These are phyloP conservation scores for Cotesia chilonis DNA, from an alignment of 1,140 invertebrate species.

Conservation along the genomic window DNA sequence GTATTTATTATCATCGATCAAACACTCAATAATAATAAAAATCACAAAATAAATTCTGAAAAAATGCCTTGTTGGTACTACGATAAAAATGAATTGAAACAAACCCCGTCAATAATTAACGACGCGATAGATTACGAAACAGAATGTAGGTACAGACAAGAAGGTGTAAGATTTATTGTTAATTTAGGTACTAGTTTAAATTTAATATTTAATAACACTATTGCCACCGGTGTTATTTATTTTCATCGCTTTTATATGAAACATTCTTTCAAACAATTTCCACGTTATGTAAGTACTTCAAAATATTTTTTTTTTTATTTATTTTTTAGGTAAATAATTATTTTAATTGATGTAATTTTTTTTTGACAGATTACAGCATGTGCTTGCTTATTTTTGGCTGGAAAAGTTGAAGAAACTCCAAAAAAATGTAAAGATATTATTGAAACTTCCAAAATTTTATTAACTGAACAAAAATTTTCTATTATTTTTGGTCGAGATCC, in stretches of 20 bases:
- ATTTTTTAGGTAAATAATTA: too few relatives aligned
- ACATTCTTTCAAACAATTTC: slow-evolving; percentile 95
- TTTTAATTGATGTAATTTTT: neutral
- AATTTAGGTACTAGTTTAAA: slow-evolving; percentile 93
- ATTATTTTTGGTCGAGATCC: slow-evolving; percentile 90
- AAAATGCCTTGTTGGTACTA: slow-evolving; percentile 80
- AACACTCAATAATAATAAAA: too few relatives aligned
- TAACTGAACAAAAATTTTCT: slow-evolving; percentile 84
- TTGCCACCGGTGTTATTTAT: slow-evolving; percentile 96
- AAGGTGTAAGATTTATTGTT: slow-evolving; percentile 89
- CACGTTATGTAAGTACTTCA: slow-evolving; percentile 81
- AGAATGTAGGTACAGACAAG: slow-evolving; percentile 80
- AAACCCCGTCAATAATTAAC: slow-evolving; percentile 81
- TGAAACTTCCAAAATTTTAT: slow-evolving; percentile 81
- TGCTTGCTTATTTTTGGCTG: slow-evolving; percentile 95
- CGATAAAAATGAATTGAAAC: slow-evolving; percentile 89
- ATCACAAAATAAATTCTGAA: too few relatives aligned
- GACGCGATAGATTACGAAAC: slow-evolving; percentile 88
- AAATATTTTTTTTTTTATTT: too few relatives aligned
- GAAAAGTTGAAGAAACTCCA: slow-evolving; percentile 99
- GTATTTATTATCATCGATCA: too few relatives aligned
- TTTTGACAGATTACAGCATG: slow-evolving; percentile 86
- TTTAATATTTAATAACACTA: slow-evolving; percentile 90
- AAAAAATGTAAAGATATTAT: slow-evolving; percentile 99
- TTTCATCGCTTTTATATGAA: slow-evolving; percentile 99